Base-by-base conservation (phyloP, 2,113 vertebrate species). In the Gymnogyps californianus region DNA sequence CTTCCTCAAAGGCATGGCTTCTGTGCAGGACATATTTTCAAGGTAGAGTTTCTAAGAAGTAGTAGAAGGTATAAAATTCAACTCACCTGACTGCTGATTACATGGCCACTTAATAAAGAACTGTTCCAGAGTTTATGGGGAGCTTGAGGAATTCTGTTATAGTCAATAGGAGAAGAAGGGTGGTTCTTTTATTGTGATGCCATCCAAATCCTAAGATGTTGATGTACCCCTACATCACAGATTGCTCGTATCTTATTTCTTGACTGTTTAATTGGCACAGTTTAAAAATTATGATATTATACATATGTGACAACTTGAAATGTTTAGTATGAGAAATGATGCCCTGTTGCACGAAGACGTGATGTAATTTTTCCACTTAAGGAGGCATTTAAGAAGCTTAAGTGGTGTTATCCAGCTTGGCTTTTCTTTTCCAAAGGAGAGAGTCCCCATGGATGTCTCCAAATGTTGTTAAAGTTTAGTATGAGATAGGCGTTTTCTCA, bases 291-390 rank as follows among this genome's bases (percentile, higher is more conserved):
- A 13, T 20, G 21, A 13, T 31, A 16, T 22, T n/a, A 28, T 7
- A 22, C 12, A 83, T 44, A 38, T 36, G 11, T 20, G 51, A 74
- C 34, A 74, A 42, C 28, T 89, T 65, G 70, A 49, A 83, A 65
- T 32, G 34, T 65, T 52, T 62, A 57, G 18, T n/a, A 26, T 42
- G 25, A 55, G 44, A 58, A 40, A 7, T 26, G 5, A 54, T 59
- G 65, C 12, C 4, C 6, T 57, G 59, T 79, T 75, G 29, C 7
- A 29, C 0, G 1, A 51, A 80, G 54, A n/a, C 1, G 0, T 36
- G 28, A 22, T 65, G n/a, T 13, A 22, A 13, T 36, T 51, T 83
- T 78, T 61, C 22, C 7, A 19, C 42, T 61, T 55, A 57, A 54
- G 40, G 36, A 74, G n/a, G 12, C 32, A 17, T 59, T 88, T n/a